A percentile compares a stretch with the other conserved stretches of the same genome.
Conservation (phyloP, 23 tunicate species). For the Diplosoma virens region DNA sequence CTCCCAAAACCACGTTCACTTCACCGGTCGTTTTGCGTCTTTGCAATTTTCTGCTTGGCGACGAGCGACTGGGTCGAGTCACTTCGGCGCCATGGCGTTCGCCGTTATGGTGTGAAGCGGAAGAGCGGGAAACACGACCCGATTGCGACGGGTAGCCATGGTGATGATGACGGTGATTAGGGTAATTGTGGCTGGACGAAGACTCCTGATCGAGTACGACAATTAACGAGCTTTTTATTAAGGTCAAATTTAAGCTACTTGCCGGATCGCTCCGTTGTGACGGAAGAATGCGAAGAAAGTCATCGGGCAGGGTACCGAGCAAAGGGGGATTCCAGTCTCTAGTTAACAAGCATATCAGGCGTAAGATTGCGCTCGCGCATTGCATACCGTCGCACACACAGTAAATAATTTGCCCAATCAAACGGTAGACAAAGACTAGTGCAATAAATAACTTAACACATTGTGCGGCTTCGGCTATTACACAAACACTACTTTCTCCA, state of each 20-base stretch:
- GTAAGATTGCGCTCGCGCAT: too few relatives aligned
- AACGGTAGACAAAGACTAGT: background rate
- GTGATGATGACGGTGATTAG: background rate
- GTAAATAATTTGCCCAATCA: too few relatives aligned
- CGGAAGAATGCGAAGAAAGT: slow-evolving; percentile 68
- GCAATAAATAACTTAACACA: too few relatives aligned
- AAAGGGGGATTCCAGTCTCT: slow-evolving; percentile 96
- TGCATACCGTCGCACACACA: too few relatives aligned
- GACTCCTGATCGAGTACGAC: background rate
- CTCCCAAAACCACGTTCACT: background rate
- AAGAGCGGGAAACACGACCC: background rate
- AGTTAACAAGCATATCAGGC: too few relatives aligned
- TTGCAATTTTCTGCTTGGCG: background rate
- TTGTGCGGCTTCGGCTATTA: too few relatives aligned
- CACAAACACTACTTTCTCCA: too few relatives aligned
- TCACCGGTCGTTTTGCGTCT: slow-evolving; percentile 41
- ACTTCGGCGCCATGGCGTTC: background rate
- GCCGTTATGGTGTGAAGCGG: background rate
- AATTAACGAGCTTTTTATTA: slow-evolving; percentile 1
- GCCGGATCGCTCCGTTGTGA: too few relatives aligned
- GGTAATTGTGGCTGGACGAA: background rate
- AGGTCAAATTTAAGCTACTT: too few relatives aligned
- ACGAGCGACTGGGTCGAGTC: background rate
- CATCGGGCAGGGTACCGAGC: slow-evolving; percentile 84
- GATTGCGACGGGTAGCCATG: background rate